phyloP scores from a whole-genome alignment of 2,888 invertebrate species.

The Tipula vernalis region DNA sequence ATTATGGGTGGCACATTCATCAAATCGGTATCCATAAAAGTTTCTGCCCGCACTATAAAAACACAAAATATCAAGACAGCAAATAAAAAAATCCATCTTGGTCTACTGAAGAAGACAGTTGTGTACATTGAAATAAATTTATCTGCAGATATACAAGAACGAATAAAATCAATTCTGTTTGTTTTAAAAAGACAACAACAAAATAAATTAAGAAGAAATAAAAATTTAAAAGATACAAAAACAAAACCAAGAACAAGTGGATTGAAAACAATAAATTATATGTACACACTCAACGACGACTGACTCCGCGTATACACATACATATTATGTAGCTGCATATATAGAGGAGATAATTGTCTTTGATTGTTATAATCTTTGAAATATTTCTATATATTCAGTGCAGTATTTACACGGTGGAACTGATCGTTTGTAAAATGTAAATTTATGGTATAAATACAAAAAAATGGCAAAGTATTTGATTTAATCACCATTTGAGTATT shows the following conservation, averaged over 20 bases:
- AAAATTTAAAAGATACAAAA: background rate
- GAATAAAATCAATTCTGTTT: background rate
- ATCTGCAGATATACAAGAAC: background rate
- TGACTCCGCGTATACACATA: background rate
- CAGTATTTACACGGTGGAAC: background rate
- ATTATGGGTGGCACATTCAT: too few relatives aligned
- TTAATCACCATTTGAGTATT: background rate
- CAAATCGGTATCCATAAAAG: too few relatives aligned
- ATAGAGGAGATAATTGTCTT: background rate
- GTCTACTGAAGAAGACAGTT: background rate
- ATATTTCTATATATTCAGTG: background rate
- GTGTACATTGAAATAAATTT: too few relatives aligned
- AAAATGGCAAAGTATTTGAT: background rate
- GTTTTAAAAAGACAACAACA: background rate
- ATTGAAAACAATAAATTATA: background rate
- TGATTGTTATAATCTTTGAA: background rate
- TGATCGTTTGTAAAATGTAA: slow-evolving; percentile 4
- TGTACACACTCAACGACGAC: background rate
- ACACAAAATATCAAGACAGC: too few relatives aligned
- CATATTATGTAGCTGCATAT: background rate
- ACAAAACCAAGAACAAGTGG: background rate
- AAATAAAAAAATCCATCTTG: background rate
- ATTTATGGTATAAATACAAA: background rate
- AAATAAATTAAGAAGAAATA: background rate
- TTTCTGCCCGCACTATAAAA: too few relatives aligned